Base-by-base conservation (phyloP, 2,797 vertebrate genomes). In the Macropus fuliginosus region DNA sequence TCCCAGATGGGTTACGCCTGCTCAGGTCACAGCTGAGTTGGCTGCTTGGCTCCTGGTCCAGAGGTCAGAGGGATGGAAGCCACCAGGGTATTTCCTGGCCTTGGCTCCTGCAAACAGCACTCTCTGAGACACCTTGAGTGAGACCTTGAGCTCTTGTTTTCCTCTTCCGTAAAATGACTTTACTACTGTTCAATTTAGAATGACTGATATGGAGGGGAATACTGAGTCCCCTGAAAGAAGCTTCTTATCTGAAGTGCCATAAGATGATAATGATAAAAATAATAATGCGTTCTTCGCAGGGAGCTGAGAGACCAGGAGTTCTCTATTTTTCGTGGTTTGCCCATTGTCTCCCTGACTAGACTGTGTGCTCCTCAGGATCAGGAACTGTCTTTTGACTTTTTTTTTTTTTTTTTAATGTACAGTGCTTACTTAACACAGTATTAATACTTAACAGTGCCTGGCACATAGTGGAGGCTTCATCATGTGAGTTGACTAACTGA, bases 41-140 rank as follows among this genome's bases (percentile, higher is more conserved):
- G 24, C 40, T 74, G 21, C 9, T 46, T 3, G 24, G 74, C 21
- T 46, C 74, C 74, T 87, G 21, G 21, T 87, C 9, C 9, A 50
- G 62, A 18, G 34, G 4, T 0, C 8, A 24, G n/a, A 46, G n/a
- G 66, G n/a, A 10, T 18, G 74, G 21, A 50, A 50, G 24, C 40
- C 21, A 50, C 40, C 40, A 11, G 11, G 34, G 14, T 74, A 66
- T 66, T 2, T 66, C 62, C 62, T 66, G 14, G 31, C 13, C 34
- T n/a, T 5, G 34, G 34, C n/a, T n/a, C 34, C 34, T 5, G 4
- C 14, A 16, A n/a, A 18, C 13, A 40, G 34, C 9, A n/a, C 34
- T 18, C 21, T 24, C n/a, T 0, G 3, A 4, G 40, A 24, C 50
- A 0, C 21, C 0, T 50, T 24, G 21, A 21, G 74, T 9, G 9